These are phyloP conservation scores for Therioaphis trifolii DNA, from an alignment of 2,888 invertebrate genomes.

Conservation along the genomic window DNA sequence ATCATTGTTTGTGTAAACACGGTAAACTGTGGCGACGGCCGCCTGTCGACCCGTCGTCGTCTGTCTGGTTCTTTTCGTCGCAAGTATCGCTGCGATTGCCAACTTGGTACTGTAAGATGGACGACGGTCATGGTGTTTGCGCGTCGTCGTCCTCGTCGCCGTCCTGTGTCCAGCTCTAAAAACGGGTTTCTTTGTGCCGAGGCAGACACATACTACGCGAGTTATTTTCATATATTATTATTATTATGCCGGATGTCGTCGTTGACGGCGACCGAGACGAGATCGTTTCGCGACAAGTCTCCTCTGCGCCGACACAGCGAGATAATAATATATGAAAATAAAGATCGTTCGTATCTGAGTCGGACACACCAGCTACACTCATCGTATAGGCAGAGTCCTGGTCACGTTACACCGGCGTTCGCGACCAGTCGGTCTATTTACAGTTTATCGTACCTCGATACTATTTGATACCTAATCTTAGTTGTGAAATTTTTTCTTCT, in stretches of 20 bases:
- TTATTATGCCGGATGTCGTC: constrained; percentile 40
- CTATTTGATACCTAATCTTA: too few relatives aligned
- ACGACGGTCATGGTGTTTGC: neutral
- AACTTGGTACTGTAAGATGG: too few relatives aligned
- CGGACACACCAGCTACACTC: too few relatives aligned
- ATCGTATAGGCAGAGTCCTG: too few relatives aligned
- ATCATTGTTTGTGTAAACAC: neutral
- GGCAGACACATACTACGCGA: neutral
- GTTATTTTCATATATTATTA: constrained; percentile 59
- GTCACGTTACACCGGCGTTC: too few relatives aligned
- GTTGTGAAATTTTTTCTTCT: neutral
- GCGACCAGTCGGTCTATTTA: too few relatives aligned
- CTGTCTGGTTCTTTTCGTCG: constrained; percentile 10
- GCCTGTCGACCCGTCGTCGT: neutral
- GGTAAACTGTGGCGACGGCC: neutral
- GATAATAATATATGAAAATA: too few relatives aligned
- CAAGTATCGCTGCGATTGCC: constrained; percentile 16
- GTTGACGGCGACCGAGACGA: neutral
- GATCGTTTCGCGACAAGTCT: constrained; percentile 8
- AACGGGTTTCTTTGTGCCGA: constrained; percentile 57
- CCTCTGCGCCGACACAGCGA: too few relatives aligned
- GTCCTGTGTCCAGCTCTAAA: constrained; percentile 36
- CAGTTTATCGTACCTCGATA: too few relatives aligned
- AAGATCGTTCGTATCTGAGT: too few relatives aligned
- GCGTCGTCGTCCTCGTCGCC: neutral